A percentile compares a stretch with the other conserved stretches of the same genome.
Evolutionary conservation across 2,888 invertebrate species (phyloP).

Genomic region (Odontocerum albicorne): DNA sequence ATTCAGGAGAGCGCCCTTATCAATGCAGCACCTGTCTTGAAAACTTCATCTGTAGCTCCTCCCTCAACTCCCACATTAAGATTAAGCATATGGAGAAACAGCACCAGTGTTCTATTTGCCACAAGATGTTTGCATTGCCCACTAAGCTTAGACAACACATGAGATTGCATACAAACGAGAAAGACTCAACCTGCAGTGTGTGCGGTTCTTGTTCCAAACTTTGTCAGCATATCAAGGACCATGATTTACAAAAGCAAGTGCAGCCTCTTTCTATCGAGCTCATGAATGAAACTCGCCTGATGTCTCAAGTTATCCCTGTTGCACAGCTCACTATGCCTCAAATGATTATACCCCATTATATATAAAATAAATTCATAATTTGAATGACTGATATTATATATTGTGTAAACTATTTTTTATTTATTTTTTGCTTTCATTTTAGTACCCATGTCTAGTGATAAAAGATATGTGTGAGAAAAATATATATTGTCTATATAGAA

Average conservation of each 20-base stretch:
- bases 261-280: slow-evolving; percentile 6
- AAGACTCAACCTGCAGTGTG: slow-evolving; percentile 23
- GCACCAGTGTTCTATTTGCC: slow-evolving; percentile 27
- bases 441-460: too few species aligned
- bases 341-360: slow-evolving; percentile 12
- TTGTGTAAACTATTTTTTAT: too few species aligned
- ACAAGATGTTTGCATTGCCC: slow-evolving; percentile 30
- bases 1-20: slow-evolving; percentile 35
- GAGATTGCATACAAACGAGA: slow-evolving; percentile 28
- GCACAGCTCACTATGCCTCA: slow-evolving; percentile 25
- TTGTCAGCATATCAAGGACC: slow-evolving; percentile 25
- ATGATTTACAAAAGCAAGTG: slow-evolving; percentile 6
- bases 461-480: too few species aligned
- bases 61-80: slow-evolving; percentile 33
- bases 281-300: slow-evolving; percentile 6
- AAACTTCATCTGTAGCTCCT: slow-evolving; percentile 31
- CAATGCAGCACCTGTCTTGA: slow-evolving; percentile 30
- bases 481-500: too few species aligned
- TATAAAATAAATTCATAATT: neutral
- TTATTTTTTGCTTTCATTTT: too few species aligned
- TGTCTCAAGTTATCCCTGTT: slow-evolving; percentile 12
- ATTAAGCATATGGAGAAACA: slow-evolving; percentile 34
- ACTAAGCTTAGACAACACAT: slow-evolving; percentile 32
- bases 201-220: slow-evolving; percentile 28
- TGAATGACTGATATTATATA: too few species aligned